Evolutionary conservation across 2,797 vertebrate genomes (phyloP).

Genomic region (Anguilla obscura): DNA sequence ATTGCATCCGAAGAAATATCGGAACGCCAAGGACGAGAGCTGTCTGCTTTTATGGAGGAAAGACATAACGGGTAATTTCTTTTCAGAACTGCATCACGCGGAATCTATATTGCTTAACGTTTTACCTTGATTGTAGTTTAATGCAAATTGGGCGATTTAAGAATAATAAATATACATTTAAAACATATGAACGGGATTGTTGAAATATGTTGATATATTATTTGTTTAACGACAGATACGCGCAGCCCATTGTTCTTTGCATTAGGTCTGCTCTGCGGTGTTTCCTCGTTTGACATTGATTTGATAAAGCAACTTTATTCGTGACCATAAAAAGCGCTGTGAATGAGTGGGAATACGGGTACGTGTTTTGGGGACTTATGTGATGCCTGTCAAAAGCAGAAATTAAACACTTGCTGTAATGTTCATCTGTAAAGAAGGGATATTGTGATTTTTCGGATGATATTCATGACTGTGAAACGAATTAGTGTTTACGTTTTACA

Average conservation of each 20-base stretch:
- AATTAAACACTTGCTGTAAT: not conserved
- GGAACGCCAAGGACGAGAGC: slow-evolving; percentile 12
- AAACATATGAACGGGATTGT: slow-evolving; percentile 4
- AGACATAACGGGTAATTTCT: slow-evolving; percentile 35
- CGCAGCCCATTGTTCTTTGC: slow-evolving; percentile 25
- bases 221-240: not conserved
- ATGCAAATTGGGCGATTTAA: not conserved
- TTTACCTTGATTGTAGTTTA: not conserved
- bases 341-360: slow-evolving; percentile 1
- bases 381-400: not conserved
- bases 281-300: slow-evolving; percentile 31
- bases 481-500: not conserved
- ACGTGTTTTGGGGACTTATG: slow-evolving; percentile 2
- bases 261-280: slow-evolving; percentile 24
- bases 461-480: not conserved
- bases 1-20: slow-evolving; percentile 29
- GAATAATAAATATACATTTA: not conserved
- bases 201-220: not conserved
- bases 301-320: slow-evolving; percentile 39
- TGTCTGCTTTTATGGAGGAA: slow-evolving; percentile 35
- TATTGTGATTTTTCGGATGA: not conserved
- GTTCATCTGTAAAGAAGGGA: not conserved
- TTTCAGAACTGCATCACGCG: not conserved
- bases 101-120: not conserved
- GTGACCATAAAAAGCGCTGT: slow-evolving; percentile 20